These are phyloP conservation scores for Grammomys dolichurus DNA, from an alignment of 2,113 vertebrate genomes.

Conservation along the genomic window DNA sequence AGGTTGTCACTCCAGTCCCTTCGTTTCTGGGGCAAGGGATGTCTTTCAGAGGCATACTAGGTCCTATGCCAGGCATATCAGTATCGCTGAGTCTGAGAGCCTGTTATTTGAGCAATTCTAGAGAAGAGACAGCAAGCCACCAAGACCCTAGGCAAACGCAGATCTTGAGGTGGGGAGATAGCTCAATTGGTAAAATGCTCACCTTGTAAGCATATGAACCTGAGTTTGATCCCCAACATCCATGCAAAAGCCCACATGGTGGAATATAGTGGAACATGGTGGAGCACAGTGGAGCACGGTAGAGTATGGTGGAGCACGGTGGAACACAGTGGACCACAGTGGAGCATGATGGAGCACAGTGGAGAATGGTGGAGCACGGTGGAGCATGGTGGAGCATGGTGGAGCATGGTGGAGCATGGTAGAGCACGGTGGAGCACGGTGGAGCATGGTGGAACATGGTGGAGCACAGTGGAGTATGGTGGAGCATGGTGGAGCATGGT, in stretches of 20 bases:
- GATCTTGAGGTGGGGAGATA: not conserved
- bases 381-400: no score
- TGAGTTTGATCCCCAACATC: not conserved
- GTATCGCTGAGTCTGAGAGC: not conserved
- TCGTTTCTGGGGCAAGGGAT: not conserved
- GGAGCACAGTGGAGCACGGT: no score
- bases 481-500: no score
- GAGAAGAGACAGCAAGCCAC: not conserved
- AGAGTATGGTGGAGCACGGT: no score
- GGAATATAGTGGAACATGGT: no score
- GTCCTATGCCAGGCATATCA: not conserved
- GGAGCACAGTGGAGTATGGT: not conserved
- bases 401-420: not conserved
- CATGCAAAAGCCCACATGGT: not conserved
- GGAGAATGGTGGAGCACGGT: no score
- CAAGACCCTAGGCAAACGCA: not conserved
- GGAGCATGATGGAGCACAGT: no score
- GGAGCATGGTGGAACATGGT: no score
- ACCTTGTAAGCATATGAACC: not conserved
- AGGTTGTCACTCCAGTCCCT: not conserved
- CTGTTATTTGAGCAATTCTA: not conserved
- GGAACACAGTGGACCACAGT: no score
- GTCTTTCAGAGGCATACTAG: not conserved
- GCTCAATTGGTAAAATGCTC: not conserved
- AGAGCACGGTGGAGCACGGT: not conserved